Evolutionary conservation across 1,140 invertebrate species (phyloP), one percentile per base, ranked within the genome.

Genomic region (Hestina assimilis): DNA sequence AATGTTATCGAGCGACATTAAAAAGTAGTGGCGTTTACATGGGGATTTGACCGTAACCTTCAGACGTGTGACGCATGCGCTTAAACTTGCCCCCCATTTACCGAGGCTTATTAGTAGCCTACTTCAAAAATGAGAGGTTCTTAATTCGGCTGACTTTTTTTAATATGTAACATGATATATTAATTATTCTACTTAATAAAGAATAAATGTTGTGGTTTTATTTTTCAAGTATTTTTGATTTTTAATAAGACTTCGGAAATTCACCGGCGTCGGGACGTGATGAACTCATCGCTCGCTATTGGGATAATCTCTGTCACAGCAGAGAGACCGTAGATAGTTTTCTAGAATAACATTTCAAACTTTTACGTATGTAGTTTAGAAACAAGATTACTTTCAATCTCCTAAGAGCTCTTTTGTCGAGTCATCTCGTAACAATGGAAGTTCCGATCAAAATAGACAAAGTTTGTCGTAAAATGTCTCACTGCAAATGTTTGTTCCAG

Each of bases 401-500:
- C 28, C 52, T 66, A 58, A 58, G 59, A 66, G 59, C 55, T 58
- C 58, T 61, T 62, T 56, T 66, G 63, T 62, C 51, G 42, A 52
- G 43, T 60, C 59, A 55, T 52, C 50, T 40, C 50, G 45, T 31
- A 48, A 56, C 31, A 52, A 61, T 56, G 53, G 33, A 52, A 62
- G 40, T 62, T 62, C 26, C 41, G 59, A 56, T 56, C 56, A 56
- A 52, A 62, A 55, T 59, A 51, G 23, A 35, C 47, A 45, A 66
- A 62, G 31, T 62, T 55, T 55, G 57, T 41, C 63, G 24, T 51
- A 38, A 19, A 31, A 40, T 38, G 14, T 53, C 26, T 26, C 28
- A 52, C 35, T 12, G 11, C 12, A 40, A 63, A 64, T 35, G 29
- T 71, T 79, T 79, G 59, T 91, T 90, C 7, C 80, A 93, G 92